Evolutionary conservation across 2,797 vertebrate species (phyloP).

Genomic region (Poecilia gillii): DNA sequence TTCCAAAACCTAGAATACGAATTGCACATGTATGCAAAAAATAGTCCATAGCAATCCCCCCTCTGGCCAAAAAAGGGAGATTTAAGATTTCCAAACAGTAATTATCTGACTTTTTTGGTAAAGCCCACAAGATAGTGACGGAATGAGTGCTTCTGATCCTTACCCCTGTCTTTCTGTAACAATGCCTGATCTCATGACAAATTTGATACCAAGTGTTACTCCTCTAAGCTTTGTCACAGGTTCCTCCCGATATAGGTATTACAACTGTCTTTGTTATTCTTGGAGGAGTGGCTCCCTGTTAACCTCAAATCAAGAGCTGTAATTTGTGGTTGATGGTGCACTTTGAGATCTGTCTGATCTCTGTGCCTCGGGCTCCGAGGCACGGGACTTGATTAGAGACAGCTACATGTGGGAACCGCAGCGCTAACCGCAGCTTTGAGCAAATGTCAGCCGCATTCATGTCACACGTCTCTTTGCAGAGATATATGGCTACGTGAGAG

Average conservation of each 20-base stretch:
- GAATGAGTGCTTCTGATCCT: slow-evolving; percentile 20
- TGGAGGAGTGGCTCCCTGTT: slow-evolving; percentile 84
- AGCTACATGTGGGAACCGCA: slow-evolving; percentile 85
- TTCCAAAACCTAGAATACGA: slow-evolving; percentile 44
- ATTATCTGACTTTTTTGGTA: neutral
- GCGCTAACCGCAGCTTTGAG: slow-evolving; percentile 80
- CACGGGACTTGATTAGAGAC: slow-evolving; percentile 84
- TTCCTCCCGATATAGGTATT: slow-evolving; percentile 80
- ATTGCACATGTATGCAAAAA: slow-evolving; percentile 36
- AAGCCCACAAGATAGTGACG: slow-evolving; percentile 24
- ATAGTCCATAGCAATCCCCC: slow-evolving; percentile 16
- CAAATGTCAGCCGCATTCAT: slow-evolving; percentile 71
- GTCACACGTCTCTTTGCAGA: slow-evolving; percentile 64
- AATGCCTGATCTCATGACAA: slow-evolving; percentile 54
- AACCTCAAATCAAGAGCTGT: slow-evolving; percentile 88
- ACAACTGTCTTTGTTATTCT: slow-evolving; percentile 83
- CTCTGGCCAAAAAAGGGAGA: slow-evolving; percentile 6
- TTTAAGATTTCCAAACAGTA: slow-evolving; percentile 17
- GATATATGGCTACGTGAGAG: slow-evolving; percentile 57
- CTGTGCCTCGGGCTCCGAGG: slow-evolving; percentile 80
- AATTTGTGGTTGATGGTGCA: slow-evolving; percentile 89
- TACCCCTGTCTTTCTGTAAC: slow-evolving; percentile 31
- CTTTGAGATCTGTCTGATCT: slow-evolving; percentile 87
- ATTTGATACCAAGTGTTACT: slow-evolving; percentile 62
- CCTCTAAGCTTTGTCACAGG: slow-evolving; percentile 72